Percentiles rank a stretch among this genome's conserved stretches.
These are phyloP conservation scores for Stegophylla sp. DNA, from an alignment of 2,888 invertebrate genomes.

Conservation along the genomic window DNA sequence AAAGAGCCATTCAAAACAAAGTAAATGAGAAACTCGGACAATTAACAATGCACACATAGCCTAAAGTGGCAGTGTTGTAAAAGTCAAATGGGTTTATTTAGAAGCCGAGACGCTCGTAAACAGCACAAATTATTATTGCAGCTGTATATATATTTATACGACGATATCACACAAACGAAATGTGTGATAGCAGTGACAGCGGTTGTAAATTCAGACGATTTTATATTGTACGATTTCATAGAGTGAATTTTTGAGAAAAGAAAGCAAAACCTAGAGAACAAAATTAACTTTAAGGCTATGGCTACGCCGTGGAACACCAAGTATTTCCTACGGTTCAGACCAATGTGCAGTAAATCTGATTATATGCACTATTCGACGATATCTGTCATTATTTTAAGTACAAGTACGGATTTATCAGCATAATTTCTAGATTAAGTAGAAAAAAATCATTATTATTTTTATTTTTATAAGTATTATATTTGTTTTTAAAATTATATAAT, in stretches of 20 bases:
- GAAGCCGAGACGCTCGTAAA: slow-evolving; percentile 37
- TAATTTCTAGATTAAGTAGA: too few relatives aligned
- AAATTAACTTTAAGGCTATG: too few relatives aligned
- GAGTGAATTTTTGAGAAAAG: neutral
- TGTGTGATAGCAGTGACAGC: neutral
- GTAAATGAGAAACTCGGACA: slow-evolving; percentile 46
- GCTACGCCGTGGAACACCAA: too few relatives aligned
- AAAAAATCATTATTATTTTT: too few relatives aligned
- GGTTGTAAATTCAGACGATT: neutral
- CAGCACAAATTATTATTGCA: slow-evolving; percentile 36
- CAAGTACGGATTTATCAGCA: too few relatives aligned
- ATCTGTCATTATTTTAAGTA: too few relatives aligned
- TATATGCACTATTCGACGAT: too few relatives aligned
- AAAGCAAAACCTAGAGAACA: neutral
- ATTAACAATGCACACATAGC: slow-evolving; percentile 32
- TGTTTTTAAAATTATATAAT: too few relatives aligned
- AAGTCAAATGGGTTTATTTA: slow-evolving; percentile 45
- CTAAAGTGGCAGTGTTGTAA: slow-evolving; percentile 40
- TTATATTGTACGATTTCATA: neutral
- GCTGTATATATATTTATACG: neutral
- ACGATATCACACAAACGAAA: slow-evolving; percentile 1
- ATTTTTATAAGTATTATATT: too few relatives aligned
- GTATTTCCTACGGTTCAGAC: too few relatives aligned
- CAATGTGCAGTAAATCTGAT: too few relatives aligned
- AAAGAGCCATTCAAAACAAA: slow-evolving; percentile 38